Evolutionary conservation across 1,140 invertebrate genomes (phyloP), one percentile per base, ranked within the genome.

Genomic region (Lanistes nyassanus): DNA sequence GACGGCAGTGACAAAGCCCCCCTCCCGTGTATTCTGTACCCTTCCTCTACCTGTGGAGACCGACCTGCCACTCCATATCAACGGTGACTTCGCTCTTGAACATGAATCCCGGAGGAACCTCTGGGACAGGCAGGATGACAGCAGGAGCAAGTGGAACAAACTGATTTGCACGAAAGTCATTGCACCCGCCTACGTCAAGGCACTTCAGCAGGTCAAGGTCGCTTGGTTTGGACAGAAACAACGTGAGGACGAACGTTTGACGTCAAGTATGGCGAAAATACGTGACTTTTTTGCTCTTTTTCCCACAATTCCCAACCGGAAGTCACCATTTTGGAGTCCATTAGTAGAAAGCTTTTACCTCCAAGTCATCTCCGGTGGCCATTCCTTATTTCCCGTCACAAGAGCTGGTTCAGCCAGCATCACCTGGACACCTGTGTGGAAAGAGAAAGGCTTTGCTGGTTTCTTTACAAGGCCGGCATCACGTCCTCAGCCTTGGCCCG

Each of bases 41-140:
- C 80, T 88, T 19, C 87, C 87, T 11, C 75, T 88, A 5, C 85
- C 87, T 29, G 74, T 84, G 13, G 51, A 81, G n/a, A 86, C 85
- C 23, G 82, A 83, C 13, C 62, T 88, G n/a, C 86, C 86, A 31
- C 79, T 86, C n/a, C 81, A 88, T 55, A 76, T 88, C 19, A 86
- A 88, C 82, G 87, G 83, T 9, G 83, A 86, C 72, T 88, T 88
- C 82, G 84, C 84, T 26, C 67, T 88, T 19, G 87, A 87, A 66
- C 79, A 85, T 65, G 87, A 87, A 74, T 76, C 84, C 23, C 78
- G 87, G 65, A 69, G 85, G 47, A 81, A 76, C 69, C 62, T 88
- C 9, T 86, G 84, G 83, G 68, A 78, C 7, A 62, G 56, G 31
- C 65, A 80, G 26, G 67, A 34, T 36, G 65, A 74, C 36, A 70